These are phyloP conservation scores for Trissolcus brochymenae DNA, from an alignment of 2,888 invertebrate species.

Conservation along the genomic window DNA sequence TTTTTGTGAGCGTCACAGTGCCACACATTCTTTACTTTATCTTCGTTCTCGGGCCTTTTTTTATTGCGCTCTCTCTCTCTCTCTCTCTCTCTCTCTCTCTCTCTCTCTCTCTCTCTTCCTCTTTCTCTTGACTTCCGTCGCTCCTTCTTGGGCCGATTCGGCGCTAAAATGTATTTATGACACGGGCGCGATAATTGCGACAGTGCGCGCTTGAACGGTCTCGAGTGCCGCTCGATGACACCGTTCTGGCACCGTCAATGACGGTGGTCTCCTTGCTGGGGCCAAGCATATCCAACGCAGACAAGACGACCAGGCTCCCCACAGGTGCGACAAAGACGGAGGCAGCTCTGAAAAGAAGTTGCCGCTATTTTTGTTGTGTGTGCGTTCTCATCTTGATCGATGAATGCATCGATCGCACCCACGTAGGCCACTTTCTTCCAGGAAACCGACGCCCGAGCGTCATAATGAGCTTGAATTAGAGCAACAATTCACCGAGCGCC, in stretches of 20 bases:
- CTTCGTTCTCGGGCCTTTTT: slow-evolving; percentile 32
- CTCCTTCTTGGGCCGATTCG: slow-evolving; percentile 44
- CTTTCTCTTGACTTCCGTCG: slow-evolving; percentile 31
- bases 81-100: slow-evolving; percentile 24
- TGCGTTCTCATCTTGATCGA: slow-evolving; percentile 8
- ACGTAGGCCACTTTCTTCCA: slow-evolving; percentile 55
- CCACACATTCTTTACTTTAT: slow-evolving; percentile 43
- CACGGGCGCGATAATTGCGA: slow-evolving; percentile 55
- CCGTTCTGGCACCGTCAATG: slow-evolving; percentile 49
- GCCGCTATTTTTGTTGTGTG: slow-evolving; percentile 2
- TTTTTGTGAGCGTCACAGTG: slow-evolving; percentile 42
- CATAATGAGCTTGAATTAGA: slow-evolving; percentile 54
- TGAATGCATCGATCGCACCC: slow-evolving; percentile 57
- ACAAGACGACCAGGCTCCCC: not conserved
- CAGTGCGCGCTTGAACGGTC: slow-evolving; percentile 44
- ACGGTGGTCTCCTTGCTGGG: slow-evolving; percentile 42
- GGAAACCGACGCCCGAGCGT: slow-evolving; percentile 48
- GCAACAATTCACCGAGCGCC: slow-evolving; percentile 14
- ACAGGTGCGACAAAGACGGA: not conserved
- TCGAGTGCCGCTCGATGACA: slow-evolving; percentile 55
- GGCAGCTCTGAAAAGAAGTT: not conserved
- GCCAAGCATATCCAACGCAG: slow-evolving; percentile 7
- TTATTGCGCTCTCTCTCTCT: slow-evolving; percentile 15
- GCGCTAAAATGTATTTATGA: slow-evolving; percentile 55
- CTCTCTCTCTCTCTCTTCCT: slow-evolving; percentile 16